phyloP scores from a whole-genome alignment of 2,797 vertebrate genomes.

The Pipistrellus pygmaeus region DNA sequence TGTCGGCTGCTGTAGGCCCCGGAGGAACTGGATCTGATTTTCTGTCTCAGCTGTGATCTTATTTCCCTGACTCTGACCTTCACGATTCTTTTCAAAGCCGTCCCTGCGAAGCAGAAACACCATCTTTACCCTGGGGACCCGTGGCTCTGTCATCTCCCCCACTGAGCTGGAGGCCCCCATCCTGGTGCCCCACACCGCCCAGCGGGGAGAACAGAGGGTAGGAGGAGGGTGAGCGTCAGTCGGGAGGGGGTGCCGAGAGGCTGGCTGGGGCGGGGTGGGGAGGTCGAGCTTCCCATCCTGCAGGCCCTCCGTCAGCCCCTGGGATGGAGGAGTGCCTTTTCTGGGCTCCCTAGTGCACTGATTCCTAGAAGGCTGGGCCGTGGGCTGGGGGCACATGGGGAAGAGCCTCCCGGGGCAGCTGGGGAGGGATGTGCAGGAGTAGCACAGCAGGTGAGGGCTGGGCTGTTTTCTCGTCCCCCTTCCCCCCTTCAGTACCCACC shows the following conservation, averaged over 20 bases:
- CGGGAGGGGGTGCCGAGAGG: neutral
- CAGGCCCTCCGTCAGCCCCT: neutral
- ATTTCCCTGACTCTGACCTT: conserved; percentile 85
- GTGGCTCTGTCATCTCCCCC: conserved; percentile 92
- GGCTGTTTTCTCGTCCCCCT: neutral
- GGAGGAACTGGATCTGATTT: neutral
- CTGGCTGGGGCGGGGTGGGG: neutral
- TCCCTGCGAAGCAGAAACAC: conserved; percentile 96
- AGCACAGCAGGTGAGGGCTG: neutral
- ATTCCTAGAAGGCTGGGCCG: neutral
- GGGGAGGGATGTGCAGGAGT: neutral
- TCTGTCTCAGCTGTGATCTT: neutral
- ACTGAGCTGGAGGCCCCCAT: conserved; percentile 95
- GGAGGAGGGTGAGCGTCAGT: neutral
- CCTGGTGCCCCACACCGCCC: conserved; percentile 94
- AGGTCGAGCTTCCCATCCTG: neutral
- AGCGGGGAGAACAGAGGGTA: conserved; percentile 91
- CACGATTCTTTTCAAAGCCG: conserved; percentile 96
- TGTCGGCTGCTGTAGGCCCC: neutral
- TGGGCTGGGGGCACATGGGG: neutral
- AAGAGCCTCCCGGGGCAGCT: neutral
- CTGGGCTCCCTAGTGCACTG: neutral
- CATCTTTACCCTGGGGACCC: conserved; percentile 95
- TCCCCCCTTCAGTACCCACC: neutral
- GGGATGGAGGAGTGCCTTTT: neutral